phyloP scores from a whole-genome alignment of 2,113 vertebrate genomes.

The Oncorhynchus keta region DNA sequence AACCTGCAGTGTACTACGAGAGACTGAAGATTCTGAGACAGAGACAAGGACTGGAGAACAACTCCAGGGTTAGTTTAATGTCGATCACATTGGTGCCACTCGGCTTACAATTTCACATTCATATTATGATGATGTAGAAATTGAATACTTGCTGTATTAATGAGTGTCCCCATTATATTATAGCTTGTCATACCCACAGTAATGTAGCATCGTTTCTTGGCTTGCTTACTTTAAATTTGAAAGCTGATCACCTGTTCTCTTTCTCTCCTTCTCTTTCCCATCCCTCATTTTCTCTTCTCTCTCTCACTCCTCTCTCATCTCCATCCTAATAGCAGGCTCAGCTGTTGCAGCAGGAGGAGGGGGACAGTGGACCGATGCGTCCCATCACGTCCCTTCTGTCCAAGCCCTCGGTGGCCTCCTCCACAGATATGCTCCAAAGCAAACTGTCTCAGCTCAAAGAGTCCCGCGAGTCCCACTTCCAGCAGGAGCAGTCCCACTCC shows the following conservation, averaged over 20 bases:
- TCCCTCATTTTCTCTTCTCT: not conserved
- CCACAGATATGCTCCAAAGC: conserved; percentile 98
- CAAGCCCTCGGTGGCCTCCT: conserved; percentile 90
- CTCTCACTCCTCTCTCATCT: not conserved
- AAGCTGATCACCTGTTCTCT: too few relatives aligned
- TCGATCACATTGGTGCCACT: too few relatives aligned
- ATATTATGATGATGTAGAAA: not conserved
- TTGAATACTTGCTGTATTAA: too few relatives aligned
- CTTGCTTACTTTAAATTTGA: too few relatives aligned
- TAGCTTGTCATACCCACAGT: too few relatives aligned
- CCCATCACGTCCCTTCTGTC: conserved; percentile 85
- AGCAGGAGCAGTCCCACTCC: conserved; percentile 82
- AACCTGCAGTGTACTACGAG: conserved; percentile 93
- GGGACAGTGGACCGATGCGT: conserved; percentile 84
- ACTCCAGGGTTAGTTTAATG: conserved; percentile 72
- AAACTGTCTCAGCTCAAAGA: conserved; percentile 98
- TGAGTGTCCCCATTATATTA: too few relatives aligned
- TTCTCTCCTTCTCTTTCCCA: not conserved
- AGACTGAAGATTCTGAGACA: conserved; percentile 95
- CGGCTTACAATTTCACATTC: not conserved
- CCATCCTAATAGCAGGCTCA: conserved; percentile 7
- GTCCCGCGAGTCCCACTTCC: conserved; percentile 90
- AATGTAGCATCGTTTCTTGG: too few relatives aligned
- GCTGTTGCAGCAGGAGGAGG: conserved; percentile 59
- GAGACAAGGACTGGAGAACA: conserved; percentile 91